Base-by-base conservation (phyloP, 2,797 vertebrate species). In the Otolemur crassicaudatus region DNA sequence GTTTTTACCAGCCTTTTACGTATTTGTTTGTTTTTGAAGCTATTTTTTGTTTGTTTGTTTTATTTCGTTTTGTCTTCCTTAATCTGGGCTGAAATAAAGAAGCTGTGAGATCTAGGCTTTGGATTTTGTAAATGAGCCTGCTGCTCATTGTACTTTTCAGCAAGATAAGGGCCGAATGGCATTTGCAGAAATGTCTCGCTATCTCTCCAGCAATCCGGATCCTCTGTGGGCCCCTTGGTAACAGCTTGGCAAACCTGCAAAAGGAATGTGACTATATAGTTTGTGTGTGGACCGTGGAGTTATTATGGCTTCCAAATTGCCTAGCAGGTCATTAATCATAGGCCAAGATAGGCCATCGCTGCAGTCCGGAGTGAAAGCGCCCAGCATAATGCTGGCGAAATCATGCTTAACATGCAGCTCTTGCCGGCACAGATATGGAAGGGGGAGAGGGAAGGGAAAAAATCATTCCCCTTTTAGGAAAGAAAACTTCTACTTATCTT, bases 401-500 rank as follows among this genome's bases (percentile, higher is more conserved):
- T 99, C 99, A 98, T 98, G 99, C 99, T 99, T 99, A 98, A 99
- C 99, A 99, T 99, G 98, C 98, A 98, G 98, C 98, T 97, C 98
- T 98, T 99, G 99, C 98, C 96, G 96, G 98, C 96, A 94, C 97
- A 99, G 99, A 99, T 99, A 99, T 98, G 98, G 98, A 98, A 98
- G 96, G 96, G 98, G 98, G 98, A 97, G 97, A 97, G 96, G 96
- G 98, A 98, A 96, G 96, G 77, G 82, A 97, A 98, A 98, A 98
- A 98, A 98, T 97, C 98, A 97, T 97, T 98, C 98, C 98, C 98
- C 98, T 99, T 98, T 99, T 98, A 98, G 98, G 98, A 98, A 98
- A 98, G 98, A 99, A 99, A 99, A 99, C 98, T 99, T 99, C 98
- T 99, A 99, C 99, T 99, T 99, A 99, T 99, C 99, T 99, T 99